These are phyloP conservation scores for Fukomys damarensis DNA, from an alignment of 2,113 vertebrate species.

Conservation along the genomic window DNA sequence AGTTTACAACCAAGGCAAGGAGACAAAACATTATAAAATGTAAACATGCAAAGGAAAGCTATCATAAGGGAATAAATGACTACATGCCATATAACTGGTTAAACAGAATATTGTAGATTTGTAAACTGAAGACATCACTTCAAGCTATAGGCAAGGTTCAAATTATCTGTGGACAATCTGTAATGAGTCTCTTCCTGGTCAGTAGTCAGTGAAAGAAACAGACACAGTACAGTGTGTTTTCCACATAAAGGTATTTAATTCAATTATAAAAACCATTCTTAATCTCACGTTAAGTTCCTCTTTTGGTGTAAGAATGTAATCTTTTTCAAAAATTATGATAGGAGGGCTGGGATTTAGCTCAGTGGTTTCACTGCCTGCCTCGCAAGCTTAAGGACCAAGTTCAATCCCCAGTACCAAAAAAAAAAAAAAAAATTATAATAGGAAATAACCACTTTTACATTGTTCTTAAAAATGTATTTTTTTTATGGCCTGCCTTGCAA, in stretches of 20 bases:
- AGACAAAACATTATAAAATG: conserved; percentile 65
- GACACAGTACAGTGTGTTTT: not conserved
- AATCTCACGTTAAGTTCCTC: not conserved
- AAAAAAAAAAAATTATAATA: too few species aligned
- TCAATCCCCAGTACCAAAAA: too few species aligned
- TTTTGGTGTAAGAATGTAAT: not conserved
- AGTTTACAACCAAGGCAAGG: conserved; percentile 59
- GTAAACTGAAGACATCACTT: conserved; percentile 28
- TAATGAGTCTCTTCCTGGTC: not conserved
- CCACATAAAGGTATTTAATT: conserved; percentile 45
- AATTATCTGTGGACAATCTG: not conserved
- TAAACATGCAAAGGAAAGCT: conserved; percentile 48
- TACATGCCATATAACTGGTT: not conserved
- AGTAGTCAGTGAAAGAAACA: not conserved
- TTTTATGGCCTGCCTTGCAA: too few species aligned
- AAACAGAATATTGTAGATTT: conserved; percentile 30
- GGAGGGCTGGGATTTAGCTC: too few species aligned
- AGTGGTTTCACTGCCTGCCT: too few species aligned
- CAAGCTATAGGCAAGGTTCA: not conserved
- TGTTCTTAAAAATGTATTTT: not conserved
- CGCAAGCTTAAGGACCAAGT: too few species aligned
- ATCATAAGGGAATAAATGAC: conserved; percentile 53
- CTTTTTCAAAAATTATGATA: conserved; percentile 46
- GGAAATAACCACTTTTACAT: not conserved
- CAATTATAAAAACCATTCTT: conserved; percentile 35